Conservation (phyloP, 2,888 invertebrate species). For the Odontothrips loti region DNA sequence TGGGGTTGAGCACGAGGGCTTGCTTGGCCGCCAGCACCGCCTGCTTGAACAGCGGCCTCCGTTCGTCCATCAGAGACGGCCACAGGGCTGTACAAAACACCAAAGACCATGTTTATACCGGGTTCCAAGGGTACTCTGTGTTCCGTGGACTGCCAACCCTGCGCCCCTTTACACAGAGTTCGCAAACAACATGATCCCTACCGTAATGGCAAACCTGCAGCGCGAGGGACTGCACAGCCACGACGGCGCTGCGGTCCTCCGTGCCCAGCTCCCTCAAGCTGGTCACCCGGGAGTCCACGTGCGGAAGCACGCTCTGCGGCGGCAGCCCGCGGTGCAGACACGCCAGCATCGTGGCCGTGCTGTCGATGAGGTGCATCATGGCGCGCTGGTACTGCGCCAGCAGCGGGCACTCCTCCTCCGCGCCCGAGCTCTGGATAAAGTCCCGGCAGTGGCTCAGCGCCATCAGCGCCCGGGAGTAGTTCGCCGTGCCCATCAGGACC, state of each 20-base stretch:
- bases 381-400: neutral
- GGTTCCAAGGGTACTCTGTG: too few relatives aligned
- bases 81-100: neutral
- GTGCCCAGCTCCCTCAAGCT: neutral
- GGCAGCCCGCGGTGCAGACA: neutral
- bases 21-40: neutral
- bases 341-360: neutral
- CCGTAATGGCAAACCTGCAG: neutral
- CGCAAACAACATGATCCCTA: too few relatives aligned
- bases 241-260: neutral
- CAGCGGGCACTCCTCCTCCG: neutral
- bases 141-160: too few relatives aligned
- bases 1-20: neutral
- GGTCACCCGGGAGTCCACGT: neutral
- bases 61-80: conserved; percentile 6
- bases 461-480: neutral
- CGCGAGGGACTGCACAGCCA: neutral
- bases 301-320: neutral
- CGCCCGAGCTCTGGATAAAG: neutral
- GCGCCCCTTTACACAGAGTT: too few relatives aligned
- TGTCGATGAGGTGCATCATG: neutral
- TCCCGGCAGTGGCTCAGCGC: neutral
- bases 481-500: neutral
- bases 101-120: too few relatives aligned
- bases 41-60: neutral